These are phyloP conservation scores for Drosophila insularis DNA, from an alignment of 1,140 invertebrate species.

Conservation along the genomic window DNA sequence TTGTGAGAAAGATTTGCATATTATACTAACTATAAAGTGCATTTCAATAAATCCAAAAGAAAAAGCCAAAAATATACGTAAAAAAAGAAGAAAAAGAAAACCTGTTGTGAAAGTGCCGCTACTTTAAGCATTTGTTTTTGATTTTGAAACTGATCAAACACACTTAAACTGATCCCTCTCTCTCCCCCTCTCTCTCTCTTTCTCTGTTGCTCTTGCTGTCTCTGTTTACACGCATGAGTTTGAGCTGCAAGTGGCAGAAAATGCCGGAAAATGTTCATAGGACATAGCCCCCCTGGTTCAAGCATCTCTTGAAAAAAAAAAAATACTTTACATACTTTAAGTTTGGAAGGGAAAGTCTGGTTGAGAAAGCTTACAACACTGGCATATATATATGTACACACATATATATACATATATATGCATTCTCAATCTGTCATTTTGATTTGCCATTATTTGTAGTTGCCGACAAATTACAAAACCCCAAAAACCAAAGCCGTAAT, in stretches of 20 bases:
- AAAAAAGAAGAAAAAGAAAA: background rate
- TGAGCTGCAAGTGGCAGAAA: slow-evolving; percentile 7
- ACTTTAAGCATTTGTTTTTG: slow-evolving; percentile 5
- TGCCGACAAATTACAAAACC: background rate
- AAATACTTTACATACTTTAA: background rate
- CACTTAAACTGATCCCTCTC: slow-evolving; percentile 11
- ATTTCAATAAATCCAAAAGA: background rate
- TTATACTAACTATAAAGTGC: background rate
- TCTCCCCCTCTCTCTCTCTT: background rate
- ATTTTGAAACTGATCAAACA: slow-evolving; percentile 12
- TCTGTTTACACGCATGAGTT: slow-evolving; percentile 4
- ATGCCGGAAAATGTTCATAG: slow-evolving; percentile 7
- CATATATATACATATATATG: background rate
- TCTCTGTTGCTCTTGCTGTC: background rate
- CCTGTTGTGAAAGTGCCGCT: slow-evolving; percentile 15
- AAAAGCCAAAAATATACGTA: background rate
- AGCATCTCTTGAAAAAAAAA: background rate
- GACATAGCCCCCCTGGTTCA: background rate
- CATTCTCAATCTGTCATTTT: background rate
- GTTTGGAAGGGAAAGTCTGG: background rate
- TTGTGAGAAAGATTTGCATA: background rate
- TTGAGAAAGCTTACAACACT: background rate
- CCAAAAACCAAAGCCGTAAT: too few relatives aligned
- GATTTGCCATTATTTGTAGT: background rate
- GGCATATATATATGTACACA: too few relatives aligned